Evolutionary conservation across 2,888 invertebrate genomes (phyloP), one percentile per base, ranked within the genome.

Genomic region (Prenolepis imparis): DNA sequence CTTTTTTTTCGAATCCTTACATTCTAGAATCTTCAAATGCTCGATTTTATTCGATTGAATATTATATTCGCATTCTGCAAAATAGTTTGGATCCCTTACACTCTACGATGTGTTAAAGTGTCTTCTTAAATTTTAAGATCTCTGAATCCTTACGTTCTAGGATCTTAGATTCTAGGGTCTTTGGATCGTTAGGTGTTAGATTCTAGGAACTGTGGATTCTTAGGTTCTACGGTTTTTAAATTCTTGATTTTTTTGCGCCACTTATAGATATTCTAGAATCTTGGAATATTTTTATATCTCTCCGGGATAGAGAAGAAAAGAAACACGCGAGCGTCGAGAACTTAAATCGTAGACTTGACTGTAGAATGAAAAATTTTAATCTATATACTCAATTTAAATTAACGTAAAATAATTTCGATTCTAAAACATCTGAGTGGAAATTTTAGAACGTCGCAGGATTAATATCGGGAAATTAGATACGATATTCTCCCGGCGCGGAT

Each of bases 171-270:
- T 78, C 78, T 78, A 78, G 2, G 78, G 75, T 80, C 78, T 80
- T 80, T 80, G 78, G 78, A 80, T 80, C 59, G 18, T 80, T 74
- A 59, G 57, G 32, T 78, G 32, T 78, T 72, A 78, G 59, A 78
- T 78, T 78, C 78, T 78, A 78, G 78, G 78, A 78, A 78, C 78
- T 78, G 78, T 78, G 78, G 74, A 78, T 78, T 44, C 59, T 78
- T 78, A 78, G 28, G 32, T 59, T 78, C 78, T 78, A 78, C 74
- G 74, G 18, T 73, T 24, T 72, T 78, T 73, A 78, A 24, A 70
- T 78, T 78, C 44, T 78, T 78, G 44, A 36, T 4, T 78, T 72
- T 57, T 78, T 41, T 57, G 28, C 15, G 52, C 55, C 41, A 59
- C 24, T 21, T 5, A 73, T 78, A 64, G 48, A 32, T 72, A 70